Percentiles rank a stretch among this genome's conserved stretches.
phyloP scores from a whole-genome alignment of 2,797 vertebrate species.

The Rhincodon typus region DNA sequence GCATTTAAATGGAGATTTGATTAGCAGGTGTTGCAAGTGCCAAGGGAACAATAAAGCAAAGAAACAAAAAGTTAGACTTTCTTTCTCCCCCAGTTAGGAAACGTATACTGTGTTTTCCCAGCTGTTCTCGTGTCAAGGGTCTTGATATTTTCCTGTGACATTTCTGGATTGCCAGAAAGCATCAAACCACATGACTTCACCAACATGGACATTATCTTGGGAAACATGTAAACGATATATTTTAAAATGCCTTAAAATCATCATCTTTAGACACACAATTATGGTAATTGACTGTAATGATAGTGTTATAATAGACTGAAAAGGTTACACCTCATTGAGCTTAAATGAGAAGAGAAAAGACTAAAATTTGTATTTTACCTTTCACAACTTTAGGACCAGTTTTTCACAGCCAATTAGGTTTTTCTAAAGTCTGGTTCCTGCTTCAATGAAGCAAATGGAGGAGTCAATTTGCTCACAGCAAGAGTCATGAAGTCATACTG shows the following conservation, averaged over 20 bases:
- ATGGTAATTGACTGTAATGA: not conserved
- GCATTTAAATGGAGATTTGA: conserved; percentile 36
- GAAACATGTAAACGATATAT: not conserved
- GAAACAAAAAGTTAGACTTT: conserved; percentile 25
- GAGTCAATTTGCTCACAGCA: not conserved
- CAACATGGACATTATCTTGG: conserved; percentile 21
- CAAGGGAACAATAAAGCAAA: conserved; percentile 36
- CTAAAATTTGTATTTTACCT: not conserved
- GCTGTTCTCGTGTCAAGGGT: conserved; percentile 34
- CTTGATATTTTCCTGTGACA: conserved; percentile 15
- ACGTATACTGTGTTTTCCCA: conserved; percentile 29
- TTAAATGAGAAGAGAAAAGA: not conserved
- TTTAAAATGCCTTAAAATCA: not conserved
- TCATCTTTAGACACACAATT: not conserved
- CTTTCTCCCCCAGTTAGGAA: conserved; percentile 16
- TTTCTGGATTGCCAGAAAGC: conserved; percentile 25
- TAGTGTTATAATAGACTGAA: not conserved
- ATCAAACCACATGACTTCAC: conserved; percentile 27
- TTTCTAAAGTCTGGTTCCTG: not conserved
- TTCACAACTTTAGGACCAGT: not conserved
- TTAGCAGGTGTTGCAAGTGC: conserved; percentile 35
- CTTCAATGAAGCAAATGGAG: not conserved
- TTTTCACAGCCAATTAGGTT: not conserved
- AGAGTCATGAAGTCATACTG: too few relatives aligned
- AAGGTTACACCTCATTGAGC: not conserved